Evolutionary conservation across 2,797 vertebrate species (phyloP).

Genomic region (Schizopygopsis pylzovi): DNA sequence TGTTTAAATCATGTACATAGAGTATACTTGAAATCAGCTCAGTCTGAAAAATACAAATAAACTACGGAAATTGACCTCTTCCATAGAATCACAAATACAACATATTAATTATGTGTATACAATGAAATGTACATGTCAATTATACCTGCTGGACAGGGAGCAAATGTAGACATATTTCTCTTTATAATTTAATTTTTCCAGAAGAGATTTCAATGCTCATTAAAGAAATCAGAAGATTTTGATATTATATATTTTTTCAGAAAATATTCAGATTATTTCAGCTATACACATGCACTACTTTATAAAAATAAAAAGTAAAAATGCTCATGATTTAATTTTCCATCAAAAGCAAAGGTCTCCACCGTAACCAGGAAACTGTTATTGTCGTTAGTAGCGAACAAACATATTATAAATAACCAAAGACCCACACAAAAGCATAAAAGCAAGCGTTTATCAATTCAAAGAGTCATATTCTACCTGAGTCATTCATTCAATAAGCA

Average conservation of each 20-base stretch:
- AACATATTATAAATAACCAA: neutral
- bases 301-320: neutral
- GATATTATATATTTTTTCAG: neutral
- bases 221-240: neutral
- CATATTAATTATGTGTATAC: neutral
- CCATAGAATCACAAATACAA: neutral
- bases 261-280: neutral
- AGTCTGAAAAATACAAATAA: too few species aligned
- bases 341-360: neutral
- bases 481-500: constrained; percentile 23
- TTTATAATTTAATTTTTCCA: too few species aligned
- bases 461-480: constrained; percentile 18
- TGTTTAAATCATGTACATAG: too few species aligned
- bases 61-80: neutral
- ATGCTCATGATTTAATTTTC: neutral
- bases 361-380: constrained; percentile 30
- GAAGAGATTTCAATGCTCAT: neutral
- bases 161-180: neutral
- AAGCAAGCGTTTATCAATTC: constrained; percentile 24
- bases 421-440: constrained; percentile 4
- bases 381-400: neutral
- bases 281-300: neutral
- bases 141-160: neutral
- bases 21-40: neutral
- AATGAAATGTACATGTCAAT: neutral